Evolutionary conservation across 2,797 vertebrate species (phyloP).

Genomic region (Halcyon badia): DNA sequence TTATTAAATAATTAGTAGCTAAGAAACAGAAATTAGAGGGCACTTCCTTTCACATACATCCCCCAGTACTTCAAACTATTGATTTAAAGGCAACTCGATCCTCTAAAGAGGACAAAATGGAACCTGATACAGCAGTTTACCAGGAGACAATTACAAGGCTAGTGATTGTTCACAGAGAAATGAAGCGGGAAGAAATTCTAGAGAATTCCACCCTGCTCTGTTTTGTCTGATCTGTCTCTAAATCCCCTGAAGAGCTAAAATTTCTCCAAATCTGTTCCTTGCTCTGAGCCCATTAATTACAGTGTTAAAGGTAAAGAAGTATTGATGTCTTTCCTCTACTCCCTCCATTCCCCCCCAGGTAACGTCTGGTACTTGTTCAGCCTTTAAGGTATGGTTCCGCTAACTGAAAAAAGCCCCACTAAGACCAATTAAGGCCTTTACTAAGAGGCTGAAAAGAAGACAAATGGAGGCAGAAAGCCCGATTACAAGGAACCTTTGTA

Average conservation of each 20-base stretch:
- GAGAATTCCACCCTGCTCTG: constrained; percentile 84
- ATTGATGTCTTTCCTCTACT: constrained; percentile 88
- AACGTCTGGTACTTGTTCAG: constrained; percentile 85
- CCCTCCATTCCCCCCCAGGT: constrained; percentile 83
- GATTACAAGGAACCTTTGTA: constrained; percentile 99
- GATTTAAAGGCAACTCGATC: constrained; percentile 80
- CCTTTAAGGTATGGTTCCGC: constrained; percentile 86
- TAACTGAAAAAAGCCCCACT: constrained; percentile 93
- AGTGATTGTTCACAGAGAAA: constrained; percentile 84
- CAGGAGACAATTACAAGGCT: constrained; percentile 85
- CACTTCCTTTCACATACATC: constrained; percentile 78
- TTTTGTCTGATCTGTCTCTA: constrained; percentile 82
- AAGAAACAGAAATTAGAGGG: constrained; percentile 85
- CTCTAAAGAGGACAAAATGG: constrained; percentile 78
- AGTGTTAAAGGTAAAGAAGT: constrained; percentile 93
- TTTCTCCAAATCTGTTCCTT: constrained; percentile 84
- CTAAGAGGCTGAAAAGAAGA: constrained; percentile 96
- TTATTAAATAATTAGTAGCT: constrained; percentile 89
- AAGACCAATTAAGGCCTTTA: constrained; percentile 99
- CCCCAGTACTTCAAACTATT: constrained; percentile 77
- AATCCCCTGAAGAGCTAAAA: constrained; percentile 82
- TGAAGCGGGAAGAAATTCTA: constrained; percentile 83
- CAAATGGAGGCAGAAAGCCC: constrained; percentile 97
- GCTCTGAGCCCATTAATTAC: constrained; percentile 95
- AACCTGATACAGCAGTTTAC: constrained; percentile 82